Evolutionary conservation across 2,797 vertebrate genomes (phyloP), one percentile per base, ranked within the genome.

Genomic region (Pipistrellus kuhlii): DNA sequence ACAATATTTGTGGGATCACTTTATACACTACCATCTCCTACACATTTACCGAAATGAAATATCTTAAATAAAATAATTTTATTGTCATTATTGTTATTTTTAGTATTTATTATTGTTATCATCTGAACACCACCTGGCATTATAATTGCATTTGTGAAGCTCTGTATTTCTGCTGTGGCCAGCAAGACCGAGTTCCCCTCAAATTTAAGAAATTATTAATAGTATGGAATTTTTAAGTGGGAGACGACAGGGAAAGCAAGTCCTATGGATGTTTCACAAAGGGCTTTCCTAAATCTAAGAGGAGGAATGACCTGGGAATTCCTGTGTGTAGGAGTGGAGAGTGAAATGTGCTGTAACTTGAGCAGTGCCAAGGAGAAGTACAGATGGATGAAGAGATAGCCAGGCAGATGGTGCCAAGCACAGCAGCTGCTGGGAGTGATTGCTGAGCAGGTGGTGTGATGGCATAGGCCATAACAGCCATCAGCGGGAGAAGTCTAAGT

Each of bases 361-460:
- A 93, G 88, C 62, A 91, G 76, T 82, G 77, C 68, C 88, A 44
- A 80, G 14, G 72, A 94, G n/a, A 41, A 27, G 93, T 91, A 5
- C 96, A 97, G 96, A 96, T 95, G 95, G n/a, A 8, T 14, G 11
- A 38, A 6, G 85, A 95, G 93, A 96, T 51, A 71, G 75, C 76
- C 96, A 75, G 88, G 88, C 95, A 96, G 96, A 97, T 77, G 90
- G 96, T 89, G 92, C 88, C 96, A 81, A 90, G 94, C 87, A 75
- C 12, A 78, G 85, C 95, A 97, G 95, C 89, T 95, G 95, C 83
- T 51, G 80, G 51, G 76, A 78, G 88, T 51, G 90, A 93, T 57
- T 81, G 48, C 75, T 25, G 80, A 95, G 93, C 96, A 97, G 97
- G 96, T 96, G 97, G 97, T 44, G 38, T 17, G 11, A 66, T 91